Conservation (phyloP, 2,113 vertebrate species). For the Alectura lathami region DNA sequence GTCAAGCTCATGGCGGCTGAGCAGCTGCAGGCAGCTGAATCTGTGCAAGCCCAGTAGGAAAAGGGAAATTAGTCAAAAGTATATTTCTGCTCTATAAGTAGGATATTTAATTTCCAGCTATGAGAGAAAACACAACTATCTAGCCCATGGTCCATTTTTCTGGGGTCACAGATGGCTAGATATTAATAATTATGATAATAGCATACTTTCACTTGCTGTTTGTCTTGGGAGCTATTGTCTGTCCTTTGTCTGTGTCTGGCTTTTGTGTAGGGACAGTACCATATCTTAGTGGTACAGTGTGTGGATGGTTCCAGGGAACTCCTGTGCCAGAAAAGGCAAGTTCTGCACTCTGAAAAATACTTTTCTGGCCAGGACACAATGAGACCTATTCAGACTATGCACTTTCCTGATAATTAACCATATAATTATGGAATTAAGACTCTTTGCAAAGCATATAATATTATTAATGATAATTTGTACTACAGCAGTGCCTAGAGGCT, state of each 20-base stretch:
- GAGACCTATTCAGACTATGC: constrained; percentile 27
- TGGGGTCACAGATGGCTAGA: neutral
- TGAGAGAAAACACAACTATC: neutral
- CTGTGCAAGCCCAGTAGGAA: neutral
- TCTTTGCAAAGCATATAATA: constrained; percentile 29
- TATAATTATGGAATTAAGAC: constrained; percentile 64
- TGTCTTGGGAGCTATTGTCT: neutral
- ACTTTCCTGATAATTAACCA: constrained; percentile 33
- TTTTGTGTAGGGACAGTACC: neutral
- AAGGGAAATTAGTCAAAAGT: neutral
- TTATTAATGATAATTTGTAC: constrained; percentile 63
- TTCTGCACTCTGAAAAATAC: neutral
- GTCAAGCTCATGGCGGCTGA: neutral
- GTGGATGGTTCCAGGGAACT: neutral
- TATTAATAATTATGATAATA: neutral
- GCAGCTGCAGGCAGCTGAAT: neutral
- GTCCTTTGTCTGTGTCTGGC: neutral
- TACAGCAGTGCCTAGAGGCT: constrained; percentile 49
- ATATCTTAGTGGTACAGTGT: neutral
- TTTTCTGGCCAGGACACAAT: neutral
- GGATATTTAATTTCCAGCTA: neutral
- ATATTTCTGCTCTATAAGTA: neutral
- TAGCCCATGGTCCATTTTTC: neutral
- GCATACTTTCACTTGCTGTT: neutral
- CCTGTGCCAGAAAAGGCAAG: neutral